Percentiles rank a stretch among this genome's conserved stretches.
phyloP scores from a whole-genome alignment of 2,888 invertebrate genomes.

The Pyrochroa serraticornis region DNA sequence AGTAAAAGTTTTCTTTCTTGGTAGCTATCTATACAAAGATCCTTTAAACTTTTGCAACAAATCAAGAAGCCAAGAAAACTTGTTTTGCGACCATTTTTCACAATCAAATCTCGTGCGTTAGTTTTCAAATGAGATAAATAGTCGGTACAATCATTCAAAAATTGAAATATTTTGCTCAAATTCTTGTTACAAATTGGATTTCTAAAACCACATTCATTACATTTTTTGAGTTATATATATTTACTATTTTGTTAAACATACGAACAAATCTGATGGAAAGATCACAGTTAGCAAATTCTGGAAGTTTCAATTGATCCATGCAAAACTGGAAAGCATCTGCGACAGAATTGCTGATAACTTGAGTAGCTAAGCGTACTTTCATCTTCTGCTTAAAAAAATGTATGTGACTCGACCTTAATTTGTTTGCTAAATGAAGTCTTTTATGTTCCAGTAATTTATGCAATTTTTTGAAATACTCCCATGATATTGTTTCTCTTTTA shows the following conservation, averaged over 20 bases:
- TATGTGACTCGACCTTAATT: conserved; percentile 16
- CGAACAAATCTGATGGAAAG: conserved; percentile 7
- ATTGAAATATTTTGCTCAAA: not conserved
- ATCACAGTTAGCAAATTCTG: not conserved
- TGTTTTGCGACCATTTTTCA: conserved; percentile 23
- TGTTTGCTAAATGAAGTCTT: conserved; percentile 23
- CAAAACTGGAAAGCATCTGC: conserved; percentile 7
- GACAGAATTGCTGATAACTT: conserved; percentile 8
- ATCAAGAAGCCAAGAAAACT: conserved; percentile 27
- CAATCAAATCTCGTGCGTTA: not conserved
- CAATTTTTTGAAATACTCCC: conserved; percentile 19
- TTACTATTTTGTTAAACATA: conserved; percentile 9
- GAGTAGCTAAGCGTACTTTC: conserved; percentile 11
- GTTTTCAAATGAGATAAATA: conserved; percentile 1
- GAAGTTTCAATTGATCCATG: conserved; percentile 2
- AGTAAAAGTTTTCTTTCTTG: conserved; percentile 17
- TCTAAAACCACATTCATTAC: not conserved
- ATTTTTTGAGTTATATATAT: conserved; percentile 12
- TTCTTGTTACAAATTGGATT: not conserved
- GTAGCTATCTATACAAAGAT: conserved; percentile 14
- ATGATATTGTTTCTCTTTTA: conserved; percentile 14
- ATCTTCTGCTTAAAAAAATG: conserved; percentile 21
- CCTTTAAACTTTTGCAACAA: conserved; percentile 8
- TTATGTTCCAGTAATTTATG: conserved; percentile 21
- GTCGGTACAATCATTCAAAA: conserved; percentile 1